phyloP scores from a whole-genome alignment of 1,140 invertebrate genomes.

The Ips nitidus region DNA sequence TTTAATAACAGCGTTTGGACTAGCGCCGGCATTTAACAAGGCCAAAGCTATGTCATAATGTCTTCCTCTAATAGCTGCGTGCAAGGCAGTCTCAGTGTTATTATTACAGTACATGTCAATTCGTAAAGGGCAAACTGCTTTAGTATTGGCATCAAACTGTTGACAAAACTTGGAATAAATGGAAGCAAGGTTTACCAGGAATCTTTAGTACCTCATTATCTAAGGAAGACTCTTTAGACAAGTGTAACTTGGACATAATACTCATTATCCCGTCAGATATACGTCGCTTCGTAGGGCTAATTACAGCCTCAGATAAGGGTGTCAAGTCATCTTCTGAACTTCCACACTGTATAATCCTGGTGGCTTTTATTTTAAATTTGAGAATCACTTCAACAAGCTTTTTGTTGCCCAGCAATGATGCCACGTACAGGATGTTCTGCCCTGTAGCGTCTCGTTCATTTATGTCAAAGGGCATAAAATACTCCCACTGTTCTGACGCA shows the following conservation, averaged over 20 bases:
- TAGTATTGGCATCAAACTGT: conserved; percentile 54
- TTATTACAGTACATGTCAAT: conserved; percentile 77
- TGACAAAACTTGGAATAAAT: conserved; percentile 25
- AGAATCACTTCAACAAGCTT: conserved; percentile 79
- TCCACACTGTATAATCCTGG: conserved; percentile 52
- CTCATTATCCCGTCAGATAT: conserved; percentile 87
- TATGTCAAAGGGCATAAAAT: conserved; percentile 84
- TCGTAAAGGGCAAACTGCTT: conserved; percentile 67
- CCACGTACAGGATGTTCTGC: conserved; percentile 86
- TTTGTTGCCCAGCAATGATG: conserved; percentile 80
- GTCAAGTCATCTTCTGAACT: conserved; percentile 49
- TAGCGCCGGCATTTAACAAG: conserved; percentile 73
- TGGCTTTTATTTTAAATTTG: conserved; percentile 70
- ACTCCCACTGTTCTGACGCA: conserved; percentile 74
- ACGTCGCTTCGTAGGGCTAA: conserved; percentile 68
- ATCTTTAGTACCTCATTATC: conserved; percentile 47
- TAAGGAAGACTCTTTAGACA: conserved; percentile 53
- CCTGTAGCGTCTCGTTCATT: conserved; percentile 88
- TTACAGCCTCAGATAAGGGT: conserved; percentile 51
- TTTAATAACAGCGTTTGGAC: conserved; percentile 67
- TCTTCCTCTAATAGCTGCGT: conserved; percentile 76
- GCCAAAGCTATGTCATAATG: conserved; percentile 73
- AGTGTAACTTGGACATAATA: conserved; percentile 80
- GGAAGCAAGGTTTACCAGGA: background rate
- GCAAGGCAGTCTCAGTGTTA: conserved; percentile 72